Evolutionary conservation across 2,113 vertebrate genomes (phyloP), one percentile per base, ranked within the genome.

Genomic region (Cichladusa arquata): DNA sequence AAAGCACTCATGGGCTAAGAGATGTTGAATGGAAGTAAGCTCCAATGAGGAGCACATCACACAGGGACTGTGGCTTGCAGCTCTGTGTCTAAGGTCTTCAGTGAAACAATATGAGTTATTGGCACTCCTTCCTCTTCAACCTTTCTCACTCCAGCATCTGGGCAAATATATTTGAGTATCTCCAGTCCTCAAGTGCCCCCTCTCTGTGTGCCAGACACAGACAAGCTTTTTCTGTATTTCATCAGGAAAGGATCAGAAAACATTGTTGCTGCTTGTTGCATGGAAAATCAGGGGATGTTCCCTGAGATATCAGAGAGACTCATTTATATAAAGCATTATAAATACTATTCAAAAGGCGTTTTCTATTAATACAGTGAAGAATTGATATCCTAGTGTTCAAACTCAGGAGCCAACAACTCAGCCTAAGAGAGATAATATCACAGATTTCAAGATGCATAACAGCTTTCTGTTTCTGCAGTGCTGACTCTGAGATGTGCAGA

Each of bases 191-290:
- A 77, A 20, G 22, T 36, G 5, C 19, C 22, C 45, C 45, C 31
- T 45, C 9, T 57, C 33, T 72, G 13, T 45, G 53, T 67, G 8
- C 34, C 40, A 45, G 24, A 70, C 61, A 65, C 42, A 78, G 61
- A 61, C 12, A 50, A 50, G 4, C 4, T 57, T 76, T 76, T 91
- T 40, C 53, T 45, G 6, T 64, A 18, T 29, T 22, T 64, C 20
- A 18, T 51, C 25, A 67, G 26, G 31, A 79, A 64, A 48, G 19
- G 22, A 79, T 64, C 51, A 85, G 56, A 66, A 28, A n/a, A 16
- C 3, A 0, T 14, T 19, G 13, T 62, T 26, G 5, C 7, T 48
- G 23, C 5, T 22, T 12, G 8, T n/a, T 79, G 40, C 6, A 4
- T 8, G 61, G 53, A 76, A 89, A 87, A 48, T 2, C 22, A 60